Conservation (phyloP, 2,797 vertebrate species). For the Morus bassanus region DNA sequence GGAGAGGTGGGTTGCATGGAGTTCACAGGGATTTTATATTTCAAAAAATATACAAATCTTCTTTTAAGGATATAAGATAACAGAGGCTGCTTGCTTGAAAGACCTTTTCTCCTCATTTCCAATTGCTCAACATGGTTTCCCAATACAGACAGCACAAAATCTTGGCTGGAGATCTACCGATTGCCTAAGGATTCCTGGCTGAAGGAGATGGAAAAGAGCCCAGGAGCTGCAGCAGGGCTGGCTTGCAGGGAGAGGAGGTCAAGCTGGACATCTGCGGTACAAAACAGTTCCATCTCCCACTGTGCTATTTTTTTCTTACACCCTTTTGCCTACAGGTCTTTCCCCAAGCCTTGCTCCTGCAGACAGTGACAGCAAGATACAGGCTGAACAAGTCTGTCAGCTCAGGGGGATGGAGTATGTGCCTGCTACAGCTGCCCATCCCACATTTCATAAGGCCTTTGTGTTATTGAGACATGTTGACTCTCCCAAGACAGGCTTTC, state of each 20-base stretch:
- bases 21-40: neutral
- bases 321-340: neutral
- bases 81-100: neutral
- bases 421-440: neutral
- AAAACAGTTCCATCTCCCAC: neutral
- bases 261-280: conserved; percentile 34
- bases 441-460: conserved; percentile 43
- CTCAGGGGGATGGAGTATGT: neutral
- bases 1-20: neutral
- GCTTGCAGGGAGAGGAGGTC: neutral
- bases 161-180: conserved; percentile 86
- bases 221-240: neutral
- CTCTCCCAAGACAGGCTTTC: neutral
- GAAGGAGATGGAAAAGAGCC: conserved; percentile 74
- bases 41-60: neutral
- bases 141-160: conserved; percentile 76
- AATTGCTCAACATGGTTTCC: conserved; percentile 58
- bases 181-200: conserved; percentile 86
- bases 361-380: neutral
- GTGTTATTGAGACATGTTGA: neutral
- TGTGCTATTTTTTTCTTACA: neutral
- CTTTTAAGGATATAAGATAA: neutral
- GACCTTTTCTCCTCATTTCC: conserved; percentile 21
- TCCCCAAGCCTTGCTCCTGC: neutral
- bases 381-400: neutral